These are phyloP conservation scores for Jacana jacana DNA, from an alignment of 2,113 vertebrate species.

Conservation along the genomic window DNA sequence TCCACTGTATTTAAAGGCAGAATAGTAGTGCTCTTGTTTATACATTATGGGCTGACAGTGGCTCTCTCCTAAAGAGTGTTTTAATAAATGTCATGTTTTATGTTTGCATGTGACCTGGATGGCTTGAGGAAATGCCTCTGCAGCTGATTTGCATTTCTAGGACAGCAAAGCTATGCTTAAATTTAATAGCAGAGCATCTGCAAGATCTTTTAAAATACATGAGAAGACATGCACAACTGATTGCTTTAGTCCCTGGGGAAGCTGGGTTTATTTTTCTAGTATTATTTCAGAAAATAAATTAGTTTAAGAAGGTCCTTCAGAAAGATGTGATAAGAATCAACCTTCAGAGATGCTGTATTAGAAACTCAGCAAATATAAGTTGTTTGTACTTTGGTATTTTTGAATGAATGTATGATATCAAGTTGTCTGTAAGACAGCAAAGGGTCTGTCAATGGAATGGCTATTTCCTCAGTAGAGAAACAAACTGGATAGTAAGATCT, in stretches of 20 bases:
- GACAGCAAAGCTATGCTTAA: background rate
- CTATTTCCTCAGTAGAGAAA: background rate
- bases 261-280: too few relatives aligned
- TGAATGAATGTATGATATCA: background rate
- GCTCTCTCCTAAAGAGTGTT: background rate
- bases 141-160: slow-evolving; percentile 44
- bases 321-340: background rate
- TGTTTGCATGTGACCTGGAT: background rate
- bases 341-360: background rate
- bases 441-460: background rate
- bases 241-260: background rate
- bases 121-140: background rate
- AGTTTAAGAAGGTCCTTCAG: background rate
- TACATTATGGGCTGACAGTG: background rate
- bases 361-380: background rate
- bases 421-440: background rate
- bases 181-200: slow-evolving; percentile 23
- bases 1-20: background rate
- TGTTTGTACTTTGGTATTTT: background rate
- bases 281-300: background rate
- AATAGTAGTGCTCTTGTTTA: background rate
- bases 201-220: background rate
- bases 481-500: background rate
- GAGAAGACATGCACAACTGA: background rate
- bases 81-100: background rate